These are phyloP conservation scores for Trypoxylus dichotomus DNA, from an alignment of 1,140 invertebrate species.

Conservation along the genomic window DNA sequence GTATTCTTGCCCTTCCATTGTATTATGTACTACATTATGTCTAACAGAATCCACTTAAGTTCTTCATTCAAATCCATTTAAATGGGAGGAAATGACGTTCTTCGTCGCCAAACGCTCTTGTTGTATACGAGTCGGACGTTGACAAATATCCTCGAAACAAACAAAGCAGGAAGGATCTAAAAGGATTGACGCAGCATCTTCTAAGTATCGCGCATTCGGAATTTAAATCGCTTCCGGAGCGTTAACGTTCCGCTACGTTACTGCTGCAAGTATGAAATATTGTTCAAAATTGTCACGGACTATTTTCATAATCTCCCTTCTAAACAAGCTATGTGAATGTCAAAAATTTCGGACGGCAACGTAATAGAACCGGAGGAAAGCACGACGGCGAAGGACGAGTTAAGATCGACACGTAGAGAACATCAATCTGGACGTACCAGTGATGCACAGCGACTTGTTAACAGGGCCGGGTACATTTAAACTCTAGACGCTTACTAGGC, in stretches of 20 bases:
- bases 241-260: not conserved
- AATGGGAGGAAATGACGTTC: not conserved
- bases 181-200: not conserved
- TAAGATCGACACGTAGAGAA: conserved; percentile 16
- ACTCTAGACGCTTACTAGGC: conserved; percentile 18
- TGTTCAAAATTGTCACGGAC: not conserved
- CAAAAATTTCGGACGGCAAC: not conserved
- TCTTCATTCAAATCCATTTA: not conserved
- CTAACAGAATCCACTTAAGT: not conserved
- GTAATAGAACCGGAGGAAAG: not conserved
- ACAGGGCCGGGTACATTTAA: not conserved
- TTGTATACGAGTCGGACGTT: not conserved
- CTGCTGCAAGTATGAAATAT: not conserved
- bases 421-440: conserved; percentile 2
- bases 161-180: not conserved
- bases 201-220: not conserved
- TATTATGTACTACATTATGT: not conserved
- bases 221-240: not conserved
- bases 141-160: not conserved
- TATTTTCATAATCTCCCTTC: not conserved
- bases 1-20: not conserved
- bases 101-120: not conserved
- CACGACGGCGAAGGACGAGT: not conserved
- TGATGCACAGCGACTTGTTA: not conserved
- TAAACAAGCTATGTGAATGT: conserved; percentile 14